phyloP scores from a whole-genome alignment of 35 echinoderm and acorn worm genomes.

The Holothuria glaberrima region DNA sequence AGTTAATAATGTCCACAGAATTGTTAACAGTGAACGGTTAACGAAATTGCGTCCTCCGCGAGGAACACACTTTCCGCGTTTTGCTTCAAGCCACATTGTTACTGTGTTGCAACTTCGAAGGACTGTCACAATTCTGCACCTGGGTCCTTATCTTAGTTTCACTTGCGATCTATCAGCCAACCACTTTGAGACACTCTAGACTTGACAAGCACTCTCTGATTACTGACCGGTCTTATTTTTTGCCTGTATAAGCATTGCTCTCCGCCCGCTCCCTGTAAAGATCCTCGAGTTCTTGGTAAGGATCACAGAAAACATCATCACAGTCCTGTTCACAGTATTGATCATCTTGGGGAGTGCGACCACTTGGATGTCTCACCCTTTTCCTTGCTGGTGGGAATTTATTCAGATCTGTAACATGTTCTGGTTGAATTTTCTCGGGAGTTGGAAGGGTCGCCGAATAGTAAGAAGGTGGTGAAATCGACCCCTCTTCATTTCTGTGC shows the following conservation, averaged over 20 bases:
- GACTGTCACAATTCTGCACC: background rate
- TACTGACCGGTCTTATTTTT: background rate
- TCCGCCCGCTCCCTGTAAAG: slow-evolving; percentile 41
- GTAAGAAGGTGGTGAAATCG: slow-evolving; percentile 45
- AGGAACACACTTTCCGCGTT: no score
- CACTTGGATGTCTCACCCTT: slow-evolving; percentile 34
- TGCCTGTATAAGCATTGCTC: slow-evolving; percentile 46
- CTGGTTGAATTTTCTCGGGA: slow-evolving; percentile 25
- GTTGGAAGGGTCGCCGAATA: slow-evolving; percentile 47
- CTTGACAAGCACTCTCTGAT: background rate
- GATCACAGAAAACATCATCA: slow-evolving; percentile 39
- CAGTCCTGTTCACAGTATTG: slow-evolving; percentile 11
- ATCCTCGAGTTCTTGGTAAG: slow-evolving; percentile 52
- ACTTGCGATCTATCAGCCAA: no score
- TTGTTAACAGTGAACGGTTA: no score
- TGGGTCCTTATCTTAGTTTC: background rate
- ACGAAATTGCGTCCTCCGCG: no score
- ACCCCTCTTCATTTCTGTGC: slow-evolving; percentile 35
- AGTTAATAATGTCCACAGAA: no score
- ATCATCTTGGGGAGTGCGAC: slow-evolving; percentile 12
- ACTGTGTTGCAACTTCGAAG: background rate
- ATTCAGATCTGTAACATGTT: slow-evolving; percentile 31
- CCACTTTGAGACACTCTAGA: background rate
- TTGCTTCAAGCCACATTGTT: no score
- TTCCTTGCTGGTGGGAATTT: slow-evolving; percentile 36